Evolutionary conservation across 2,113 vertebrate species (phyloP).

Genomic region (Grammomys dolichurus): DNA sequence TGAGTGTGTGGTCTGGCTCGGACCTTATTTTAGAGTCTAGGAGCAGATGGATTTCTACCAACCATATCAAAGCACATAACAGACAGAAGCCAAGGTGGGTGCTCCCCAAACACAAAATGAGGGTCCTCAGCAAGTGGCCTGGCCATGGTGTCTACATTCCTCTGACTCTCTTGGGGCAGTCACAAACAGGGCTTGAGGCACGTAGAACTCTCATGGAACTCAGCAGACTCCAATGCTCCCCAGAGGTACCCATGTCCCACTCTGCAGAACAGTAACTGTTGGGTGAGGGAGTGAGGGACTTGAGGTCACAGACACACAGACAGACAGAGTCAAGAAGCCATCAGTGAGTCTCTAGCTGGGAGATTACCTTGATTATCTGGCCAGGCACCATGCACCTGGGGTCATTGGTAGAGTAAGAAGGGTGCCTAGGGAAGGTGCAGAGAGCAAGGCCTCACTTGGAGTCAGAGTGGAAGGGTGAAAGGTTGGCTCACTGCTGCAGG

Average conservation of each 20-base stretch:
- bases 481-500: background rate
- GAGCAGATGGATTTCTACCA: background rate
- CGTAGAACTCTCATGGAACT: rapidly evolving
- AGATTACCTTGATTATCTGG: background rate
- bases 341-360: background rate
- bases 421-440: background rate
- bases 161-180: background rate
- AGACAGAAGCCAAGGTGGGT: background rate
- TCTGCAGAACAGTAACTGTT: background rate
- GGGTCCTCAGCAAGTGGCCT: background rate
- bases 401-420: background rate
- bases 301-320: background rate
- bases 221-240: background rate
- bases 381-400: background rate
- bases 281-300: background rate
- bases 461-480: background rate
- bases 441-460: background rate
- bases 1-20: background rate
- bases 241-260: background rate
- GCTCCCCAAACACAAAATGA: background rate
- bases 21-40: background rate
- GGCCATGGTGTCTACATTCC: rapidly evolving
- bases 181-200: rapidly evolving
- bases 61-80: rapidly evolving
- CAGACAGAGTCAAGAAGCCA: background rate